Evolutionary conservation across 1,140 invertebrate genomes (phyloP).

Genomic region (Spodoptera frugiperda): DNA sequence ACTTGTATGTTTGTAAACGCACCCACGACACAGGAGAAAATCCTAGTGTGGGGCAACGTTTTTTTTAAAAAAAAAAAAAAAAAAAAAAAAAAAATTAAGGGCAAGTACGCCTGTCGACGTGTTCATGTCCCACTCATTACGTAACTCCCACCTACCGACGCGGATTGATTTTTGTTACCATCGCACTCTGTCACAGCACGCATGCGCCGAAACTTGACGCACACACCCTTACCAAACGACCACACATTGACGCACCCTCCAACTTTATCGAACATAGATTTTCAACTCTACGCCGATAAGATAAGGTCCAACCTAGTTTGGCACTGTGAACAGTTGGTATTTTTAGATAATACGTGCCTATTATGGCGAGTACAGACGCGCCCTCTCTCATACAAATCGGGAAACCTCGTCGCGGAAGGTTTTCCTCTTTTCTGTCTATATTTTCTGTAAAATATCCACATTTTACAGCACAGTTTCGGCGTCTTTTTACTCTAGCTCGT

Average conservation of each 20-base stretch:
- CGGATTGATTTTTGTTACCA: constrained; percentile 82
- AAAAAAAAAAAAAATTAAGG: too few species aligned
- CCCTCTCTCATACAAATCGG: constrained; percentile 83
- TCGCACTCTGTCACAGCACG: constrained; percentile 59
- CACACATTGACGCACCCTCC: constrained; percentile 58
- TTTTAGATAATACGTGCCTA: constrained; percentile 83
- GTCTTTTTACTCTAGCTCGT: constrained; percentile 50
- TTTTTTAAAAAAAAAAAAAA: too few species aligned
- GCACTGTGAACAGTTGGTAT: constrained; percentile 64
- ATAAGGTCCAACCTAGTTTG: constrained; percentile 55
- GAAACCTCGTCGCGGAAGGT: constrained; percentile 76
- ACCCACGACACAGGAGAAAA: too few species aligned
- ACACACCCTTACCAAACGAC: constrained; percentile 55
- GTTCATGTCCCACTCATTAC: constrained; percentile 75
- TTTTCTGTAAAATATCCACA: constrained; percentile 70
- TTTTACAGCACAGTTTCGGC: constrained; percentile 57
- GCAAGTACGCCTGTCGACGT: constrained; percentile 64
- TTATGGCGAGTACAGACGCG: constrained; percentile 76
- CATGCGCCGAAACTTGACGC: constrained; percentile 73
- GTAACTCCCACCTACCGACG: constrained; percentile 79
- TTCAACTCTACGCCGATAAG: constrained; percentile 11
- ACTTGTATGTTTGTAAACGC: too few species aligned
- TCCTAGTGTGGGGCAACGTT: too few species aligned
- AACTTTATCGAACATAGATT: constrained; percentile 36
- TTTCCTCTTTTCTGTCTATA: constrained; percentile 72